A percentile compares a stretch with the other conserved stretches of the same genome.
Conservation (phyloP, 2,797 vertebrate genomes). For the Erpetoichthys calabaricus region DNA sequence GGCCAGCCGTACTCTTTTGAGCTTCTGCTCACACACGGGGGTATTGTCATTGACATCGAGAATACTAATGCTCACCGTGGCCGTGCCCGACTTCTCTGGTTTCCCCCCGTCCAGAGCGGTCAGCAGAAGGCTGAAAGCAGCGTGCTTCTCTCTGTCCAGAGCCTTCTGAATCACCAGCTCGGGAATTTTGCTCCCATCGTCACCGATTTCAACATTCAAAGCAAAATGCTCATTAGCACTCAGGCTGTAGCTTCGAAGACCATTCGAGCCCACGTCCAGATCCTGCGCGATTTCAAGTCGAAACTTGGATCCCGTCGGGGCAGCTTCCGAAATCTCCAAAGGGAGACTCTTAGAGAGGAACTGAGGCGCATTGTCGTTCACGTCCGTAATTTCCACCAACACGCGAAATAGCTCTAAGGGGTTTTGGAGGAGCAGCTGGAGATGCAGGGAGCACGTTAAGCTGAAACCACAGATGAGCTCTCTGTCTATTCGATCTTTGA, state of each 20-base stretch:
- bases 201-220: slow-evolving; percentile 70
- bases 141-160: slow-evolving; percentile 74
- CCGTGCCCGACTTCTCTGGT: slow-evolving; percentile 70
- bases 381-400: slow-evolving; percentile 73
- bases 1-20: slow-evolving; percentile 57
- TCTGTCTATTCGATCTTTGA: slow-evolving; percentile 76
- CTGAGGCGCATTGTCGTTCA: slow-evolving; percentile 84
- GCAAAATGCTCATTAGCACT: slow-evolving; percentile 64
- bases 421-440: slow-evolving; percentile 69
- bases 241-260: slow-evolving; percentile 71
- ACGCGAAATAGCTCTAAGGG: slow-evolving; percentile 73
- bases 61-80: slow-evolving; percentile 62
- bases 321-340: slow-evolving; percentile 75
- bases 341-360: slow-evolving; percentile 66
- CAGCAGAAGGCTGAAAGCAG: slow-evolving; percentile 66
- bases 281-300: slow-evolving; percentile 85
- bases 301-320: slow-evolving; percentile 62
- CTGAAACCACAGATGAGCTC: slow-evolving; percentile 71
- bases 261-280: slow-evolving; percentile 81
- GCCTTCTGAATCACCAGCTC: slow-evolving; percentile 75
- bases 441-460: slow-evolving; percentile 56
- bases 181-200: slow-evolving; percentile 78
- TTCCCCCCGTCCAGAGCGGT: slow-evolving; percentile 78
- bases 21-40: slow-evolving; percentile 62
- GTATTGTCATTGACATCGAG: slow-evolving; percentile 87